A percentile compares a stretch with the other conserved stretches of the same genome.
Conservation (phyloP, 2,113 vertebrate genomes). For the Mastomys natalensis region DNA sequence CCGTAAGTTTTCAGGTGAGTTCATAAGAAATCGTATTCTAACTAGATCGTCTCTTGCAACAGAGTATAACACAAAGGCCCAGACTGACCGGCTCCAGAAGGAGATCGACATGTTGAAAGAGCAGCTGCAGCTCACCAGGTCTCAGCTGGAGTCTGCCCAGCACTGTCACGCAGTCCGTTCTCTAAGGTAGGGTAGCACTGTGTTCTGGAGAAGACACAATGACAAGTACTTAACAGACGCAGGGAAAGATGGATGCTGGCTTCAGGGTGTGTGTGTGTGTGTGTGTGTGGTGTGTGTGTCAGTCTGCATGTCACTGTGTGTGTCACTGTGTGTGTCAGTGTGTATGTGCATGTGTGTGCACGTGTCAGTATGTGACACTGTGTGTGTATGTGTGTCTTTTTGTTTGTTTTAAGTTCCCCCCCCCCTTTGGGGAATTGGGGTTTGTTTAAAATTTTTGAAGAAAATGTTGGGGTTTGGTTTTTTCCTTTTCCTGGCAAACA, state of each 20-base stretch:
- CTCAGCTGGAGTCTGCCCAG: slow-evolving; percentile 91
- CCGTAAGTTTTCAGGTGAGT: not conserved
- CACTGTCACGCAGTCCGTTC: slow-evolving; percentile 85
- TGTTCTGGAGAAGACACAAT: fast-evolving
- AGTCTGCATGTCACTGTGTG: too few relatives aligned
- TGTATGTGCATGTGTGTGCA: too few relatives aligned
- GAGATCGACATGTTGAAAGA: slow-evolving; percentile 91
- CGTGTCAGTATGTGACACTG: too few relatives aligned
- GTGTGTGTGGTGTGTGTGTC: not conserved
- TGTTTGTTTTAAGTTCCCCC: too few relatives aligned
- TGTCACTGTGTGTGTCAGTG: too few relatives aligned
- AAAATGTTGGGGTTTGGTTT: too few relatives aligned
- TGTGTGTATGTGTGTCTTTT: too few relatives aligned
- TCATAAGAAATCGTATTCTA: not conserved
- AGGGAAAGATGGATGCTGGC: not conserved
- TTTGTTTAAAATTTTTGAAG: too few relatives aligned
- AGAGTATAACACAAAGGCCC: slow-evolving; percentile 89
- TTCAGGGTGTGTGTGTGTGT: not conserved
- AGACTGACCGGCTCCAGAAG: slow-evolving; percentile 87
- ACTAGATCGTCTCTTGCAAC: slow-evolving; percentile 77
- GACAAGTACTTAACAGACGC: not conserved
- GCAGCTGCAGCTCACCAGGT: slow-evolving; percentile 90
- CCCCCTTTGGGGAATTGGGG: too few relatives aligned
- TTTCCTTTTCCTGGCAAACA: too few relatives aligned
- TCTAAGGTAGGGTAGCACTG: slow-evolving; percentile 87